Conservation (phyloP, 2,797 vertebrate species). For the Mormyrus proboscirostris region DNA sequence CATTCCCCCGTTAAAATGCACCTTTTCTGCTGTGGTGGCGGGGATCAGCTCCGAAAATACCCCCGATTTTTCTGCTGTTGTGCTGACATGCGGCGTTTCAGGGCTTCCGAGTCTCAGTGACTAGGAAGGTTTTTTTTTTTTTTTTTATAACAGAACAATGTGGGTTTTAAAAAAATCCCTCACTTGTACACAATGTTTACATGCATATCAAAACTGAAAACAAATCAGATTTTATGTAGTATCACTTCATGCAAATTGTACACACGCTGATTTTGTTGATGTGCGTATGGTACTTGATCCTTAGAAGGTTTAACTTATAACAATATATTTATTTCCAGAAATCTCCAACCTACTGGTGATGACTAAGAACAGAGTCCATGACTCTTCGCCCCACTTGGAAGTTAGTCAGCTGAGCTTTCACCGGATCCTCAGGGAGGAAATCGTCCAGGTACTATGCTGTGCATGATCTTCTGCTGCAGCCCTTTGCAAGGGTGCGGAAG, state of each 20-base stretch:
- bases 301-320: too few relatives aligned
- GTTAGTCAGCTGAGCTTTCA: constrained; percentile 87
- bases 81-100: neutral
- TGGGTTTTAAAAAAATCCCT: neutral
- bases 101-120: neutral
- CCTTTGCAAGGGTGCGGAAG: neutral
- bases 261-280: neutral
- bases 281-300: neutral
- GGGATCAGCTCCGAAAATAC: neutral
- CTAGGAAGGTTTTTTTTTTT: neutral
- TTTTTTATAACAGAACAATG: neutral
- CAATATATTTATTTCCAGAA: constrained; percentile 58
- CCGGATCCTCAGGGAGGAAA: constrained; percentile 87
- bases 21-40: neutral
- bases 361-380: constrained; percentile 72
- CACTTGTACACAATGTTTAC: neutral
- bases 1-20: neutral
- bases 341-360: constrained; percentile 91
- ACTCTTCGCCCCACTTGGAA: constrained; percentile 52
- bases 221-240: neutral
- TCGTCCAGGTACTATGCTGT: constrained; percentile 66
- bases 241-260: neutral
- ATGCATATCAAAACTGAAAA: neutral
- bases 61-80: neutral
- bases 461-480: neutral